A percentile compares a stretch with the other conserved stretches of the same genome.
Conservation (phyloP, 2,113 vertebrate species). For the Arvicanthis niloticus region DNA sequence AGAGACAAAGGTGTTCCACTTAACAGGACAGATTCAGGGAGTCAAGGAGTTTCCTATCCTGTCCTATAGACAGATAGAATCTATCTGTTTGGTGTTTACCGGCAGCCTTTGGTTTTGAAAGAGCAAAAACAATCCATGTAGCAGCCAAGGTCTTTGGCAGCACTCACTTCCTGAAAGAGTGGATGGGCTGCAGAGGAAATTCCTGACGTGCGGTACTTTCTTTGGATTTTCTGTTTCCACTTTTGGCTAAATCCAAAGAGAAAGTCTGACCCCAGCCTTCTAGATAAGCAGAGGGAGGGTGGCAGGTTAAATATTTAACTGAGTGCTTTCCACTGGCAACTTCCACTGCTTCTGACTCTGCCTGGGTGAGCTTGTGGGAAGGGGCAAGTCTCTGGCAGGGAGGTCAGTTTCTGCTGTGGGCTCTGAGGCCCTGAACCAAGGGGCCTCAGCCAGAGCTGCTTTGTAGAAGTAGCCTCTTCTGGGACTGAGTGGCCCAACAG, state of each 20-base stretch:
- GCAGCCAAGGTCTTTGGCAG: not conserved
- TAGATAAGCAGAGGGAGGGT: not conserved
- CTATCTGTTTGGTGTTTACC: not conserved
- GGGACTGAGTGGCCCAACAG: not conserved
- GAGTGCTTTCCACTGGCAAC: not conserved
- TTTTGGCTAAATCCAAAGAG: not conserved
- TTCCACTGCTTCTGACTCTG: not conserved
- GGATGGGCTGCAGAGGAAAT: not conserved
- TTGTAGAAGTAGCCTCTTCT: not conserved
- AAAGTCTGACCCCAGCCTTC: not conserved
- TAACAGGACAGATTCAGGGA: not conserved
- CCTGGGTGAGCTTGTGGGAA: not conserved
- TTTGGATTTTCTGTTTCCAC: not conserved
- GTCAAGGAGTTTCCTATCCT: not conserved
- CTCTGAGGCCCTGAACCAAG: not conserved
- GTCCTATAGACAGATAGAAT: not conserved
- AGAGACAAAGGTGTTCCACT: not conserved
- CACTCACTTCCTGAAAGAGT: not conserved
- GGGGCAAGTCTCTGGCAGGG: not conserved
- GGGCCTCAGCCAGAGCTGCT: rapidly evolving
- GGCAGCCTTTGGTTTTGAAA: not conserved
- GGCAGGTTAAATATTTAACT: not conserved
- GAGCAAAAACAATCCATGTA: not conserved
- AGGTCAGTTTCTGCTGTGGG: not conserved
- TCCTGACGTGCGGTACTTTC: not conserved